Evolutionary conservation across 2,888 invertebrate species (phyloP).

Genomic region (Eristalis intricaria): DNA sequence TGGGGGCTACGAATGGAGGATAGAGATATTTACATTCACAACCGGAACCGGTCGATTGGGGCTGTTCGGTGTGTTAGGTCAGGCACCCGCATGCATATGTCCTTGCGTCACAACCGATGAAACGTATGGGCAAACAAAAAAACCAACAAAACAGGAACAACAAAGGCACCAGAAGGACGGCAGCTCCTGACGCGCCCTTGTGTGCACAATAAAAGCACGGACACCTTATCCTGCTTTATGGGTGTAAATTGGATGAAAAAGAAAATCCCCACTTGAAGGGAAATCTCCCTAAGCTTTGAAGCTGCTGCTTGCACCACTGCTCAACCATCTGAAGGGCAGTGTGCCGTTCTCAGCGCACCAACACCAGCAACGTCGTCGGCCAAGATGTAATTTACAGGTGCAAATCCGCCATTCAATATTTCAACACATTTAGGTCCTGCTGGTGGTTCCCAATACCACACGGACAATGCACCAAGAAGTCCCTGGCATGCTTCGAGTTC

Average conservation of each 20-base stretch:
- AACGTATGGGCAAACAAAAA: not conserved
- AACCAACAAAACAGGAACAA: not conserved
- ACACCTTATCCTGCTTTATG: slow-evolving; percentile 68
- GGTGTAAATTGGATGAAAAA: slow-evolving; percentile 70
- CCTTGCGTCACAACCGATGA: not conserved
- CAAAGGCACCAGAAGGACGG: not conserved
- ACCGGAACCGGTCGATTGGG: not conserved
- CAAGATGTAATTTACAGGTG: slow-evolving; percentile 65
- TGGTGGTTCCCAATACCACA: slow-evolving; percentile 6
- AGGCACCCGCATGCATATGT: not conserved
- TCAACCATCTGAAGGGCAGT: slow-evolving; percentile 17
- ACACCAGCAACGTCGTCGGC: slow-evolving; percentile 13
- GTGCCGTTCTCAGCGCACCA: slow-evolving; percentile 3
- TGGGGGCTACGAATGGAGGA: not conserved
- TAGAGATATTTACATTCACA: not conserved
- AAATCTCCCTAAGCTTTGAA: slow-evolving; percentile 60
- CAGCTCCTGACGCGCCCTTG: slow-evolving; percentile 41
- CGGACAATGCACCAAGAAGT: not conserved
- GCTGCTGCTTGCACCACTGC: slow-evolving; percentile 6
- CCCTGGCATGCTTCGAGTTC: not conserved
- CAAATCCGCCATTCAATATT: slow-evolving; percentile 70
- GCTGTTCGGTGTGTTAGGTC: not conserved
- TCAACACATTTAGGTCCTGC: slow-evolving; percentile 59
- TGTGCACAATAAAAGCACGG: slow-evolving; percentile 45
- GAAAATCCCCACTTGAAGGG: slow-evolving; percentile 69